phyloP scores from a whole-genome alignment of 2,888 invertebrate species.

The Linyphia triangularis region DNA sequence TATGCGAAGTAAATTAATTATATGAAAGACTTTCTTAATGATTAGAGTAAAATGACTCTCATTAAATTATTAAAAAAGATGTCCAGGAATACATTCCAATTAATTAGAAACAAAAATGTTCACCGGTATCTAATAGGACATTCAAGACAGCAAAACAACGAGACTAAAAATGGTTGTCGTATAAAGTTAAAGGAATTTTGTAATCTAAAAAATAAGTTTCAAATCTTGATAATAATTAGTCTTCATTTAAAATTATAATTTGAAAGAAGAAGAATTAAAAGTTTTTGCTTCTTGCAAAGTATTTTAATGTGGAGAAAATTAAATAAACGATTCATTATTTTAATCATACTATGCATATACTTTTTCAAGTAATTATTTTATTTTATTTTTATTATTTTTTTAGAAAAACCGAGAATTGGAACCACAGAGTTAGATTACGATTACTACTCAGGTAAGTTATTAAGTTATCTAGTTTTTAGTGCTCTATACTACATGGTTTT shows the following conservation, averaged over 20 bases:
- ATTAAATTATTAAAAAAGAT: background rate
- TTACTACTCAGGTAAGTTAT: constrained; percentile 54
- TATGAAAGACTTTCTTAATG: background rate
- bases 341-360: background rate
- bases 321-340: background rate
- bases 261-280: too few relatives aligned
- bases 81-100: background rate
- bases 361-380: background rate
- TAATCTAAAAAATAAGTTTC: background rate
- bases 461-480: too few relatives aligned
- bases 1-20: background rate
- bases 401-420: constrained; percentile 54
- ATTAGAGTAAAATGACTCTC: background rate
- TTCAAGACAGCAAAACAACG: background rate
- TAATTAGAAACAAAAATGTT: background rate
- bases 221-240: background rate
- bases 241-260: background rate
- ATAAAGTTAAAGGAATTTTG: background rate
- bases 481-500: too few relatives aligned
- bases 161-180: background rate
- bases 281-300: background rate
- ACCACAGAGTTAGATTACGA: constrained; percentile 34
- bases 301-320: background rate
- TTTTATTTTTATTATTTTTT: background rate
- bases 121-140: background rate